Base-by-base conservation (phyloP, 2,888 invertebrate species). In the Drosophila incognita region DNA sequence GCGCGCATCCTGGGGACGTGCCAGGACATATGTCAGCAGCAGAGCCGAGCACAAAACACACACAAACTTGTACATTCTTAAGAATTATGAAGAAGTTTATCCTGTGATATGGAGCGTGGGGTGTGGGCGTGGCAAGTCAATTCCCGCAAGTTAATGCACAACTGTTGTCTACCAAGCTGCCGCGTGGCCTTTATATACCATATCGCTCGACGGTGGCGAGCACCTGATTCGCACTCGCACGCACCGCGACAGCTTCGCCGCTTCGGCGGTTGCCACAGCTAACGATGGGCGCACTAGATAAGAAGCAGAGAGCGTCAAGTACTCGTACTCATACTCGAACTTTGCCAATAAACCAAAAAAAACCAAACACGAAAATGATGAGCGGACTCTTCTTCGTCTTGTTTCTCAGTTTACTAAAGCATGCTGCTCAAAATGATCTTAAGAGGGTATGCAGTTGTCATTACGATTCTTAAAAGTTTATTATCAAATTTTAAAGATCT, bases 281-380 rank as follows among this genome's bases (percentile, higher is more conserved):
- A 69, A 69, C 79, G 91, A 91, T 91, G 90, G 90, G 91, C 89
- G 91, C 90, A 83, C 90, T 90, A 91, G 91, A 91, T 91, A 91
- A 85, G 87, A 78, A 67, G 66, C 80, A 69, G 81, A 79, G 79
- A 79, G 79, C 81, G 73, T 79, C 81, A 79, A 82, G 87, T 84
- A 83, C 85, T 74, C 81, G 73, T 60, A 61, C 35, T 57, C 59
- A 60, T 49, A 63, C 60, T 74, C 66, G 66, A 71, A 79, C 59
- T 61, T 70, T 48, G 56, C 48, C 63, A 38, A 54, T 38, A 31
- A 38, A 49, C 48, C 4, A n/a, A 29, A 31, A 51, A 70, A 51
- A 52, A 35, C 4, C 35, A 13, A 49, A 68, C 4, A 42, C 53
- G 74, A 64, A 78, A 76, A 73, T 83, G 78, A 87, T 74, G 76